Conservation (phyloP, 2,797 vertebrate genomes). For the Adrianichthys oophorus region DNA sequence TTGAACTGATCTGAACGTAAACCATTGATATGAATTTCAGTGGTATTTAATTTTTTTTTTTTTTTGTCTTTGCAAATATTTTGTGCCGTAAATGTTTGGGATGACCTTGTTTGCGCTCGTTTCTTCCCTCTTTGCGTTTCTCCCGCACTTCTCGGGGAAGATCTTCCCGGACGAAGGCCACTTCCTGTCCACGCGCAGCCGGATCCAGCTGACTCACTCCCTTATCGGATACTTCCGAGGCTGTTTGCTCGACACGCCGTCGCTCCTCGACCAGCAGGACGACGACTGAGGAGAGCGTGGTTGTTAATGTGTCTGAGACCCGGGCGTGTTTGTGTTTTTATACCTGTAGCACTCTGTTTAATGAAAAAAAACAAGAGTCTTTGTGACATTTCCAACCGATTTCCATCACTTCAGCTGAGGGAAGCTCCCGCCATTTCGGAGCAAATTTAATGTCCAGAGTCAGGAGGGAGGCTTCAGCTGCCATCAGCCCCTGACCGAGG, state of each 20-base stretch:
- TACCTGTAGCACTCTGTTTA: conserved; percentile 49
- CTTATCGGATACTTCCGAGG: conserved; percentile 90
- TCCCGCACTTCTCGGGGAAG: conserved; percentile 59
- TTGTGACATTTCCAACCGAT: conserved; percentile 15
- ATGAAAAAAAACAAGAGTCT: conserved; percentile 42
- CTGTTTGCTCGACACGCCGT: conserved; percentile 84
- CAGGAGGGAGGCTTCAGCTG: background rate
- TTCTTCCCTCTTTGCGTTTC: background rate
- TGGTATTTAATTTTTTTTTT: too few species aligned
- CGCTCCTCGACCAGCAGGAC: conserved; percentile 84
- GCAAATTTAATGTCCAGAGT: conserved; percentile 3
- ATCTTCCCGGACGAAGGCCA: conserved; percentile 97
- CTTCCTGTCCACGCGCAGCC: conserved; percentile 87
- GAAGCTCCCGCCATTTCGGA: conserved; percentile 2
- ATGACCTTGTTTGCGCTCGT: background rate
- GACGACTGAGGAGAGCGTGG: conserved; percentile 75
- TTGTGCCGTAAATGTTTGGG: too few species aligned
- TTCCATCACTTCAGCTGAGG: background rate
- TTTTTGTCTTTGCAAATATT: too few species aligned
- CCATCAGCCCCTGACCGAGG: background rate
- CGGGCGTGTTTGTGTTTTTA: conserved; percentile 45
- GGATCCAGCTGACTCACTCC: conserved; percentile 88
- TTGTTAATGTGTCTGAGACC: conserved; percentile 1
- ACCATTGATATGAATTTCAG: too few species aligned
- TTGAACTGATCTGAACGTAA: too few species aligned